Conservation (phyloP, 1,140 invertebrate genomes). For the Drosophila azteca region DNA sequence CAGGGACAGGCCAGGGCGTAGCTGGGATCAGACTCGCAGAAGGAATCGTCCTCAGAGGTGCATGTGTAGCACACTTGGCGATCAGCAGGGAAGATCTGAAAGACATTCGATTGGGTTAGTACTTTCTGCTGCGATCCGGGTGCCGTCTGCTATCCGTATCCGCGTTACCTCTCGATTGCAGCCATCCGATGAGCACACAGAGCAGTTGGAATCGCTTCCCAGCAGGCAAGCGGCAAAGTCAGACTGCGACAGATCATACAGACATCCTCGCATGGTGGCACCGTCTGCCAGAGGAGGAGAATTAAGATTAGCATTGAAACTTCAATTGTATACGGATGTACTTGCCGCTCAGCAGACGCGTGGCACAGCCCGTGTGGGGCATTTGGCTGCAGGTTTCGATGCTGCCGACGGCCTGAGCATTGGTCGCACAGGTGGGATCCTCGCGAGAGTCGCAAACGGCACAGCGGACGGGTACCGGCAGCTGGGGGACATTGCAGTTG, state of each 20-base stretch:
- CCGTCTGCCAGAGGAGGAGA: constrained; percentile 48
- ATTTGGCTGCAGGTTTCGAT: constrained; percentile 56
- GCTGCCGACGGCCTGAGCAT: constrained; percentile 45
- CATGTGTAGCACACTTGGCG: constrained; percentile 71
- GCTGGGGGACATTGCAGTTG: constrained; percentile 60
- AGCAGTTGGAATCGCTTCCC: constrained; percentile 60
- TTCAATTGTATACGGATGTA: not conserved
- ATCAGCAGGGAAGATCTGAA: constrained; percentile 69
- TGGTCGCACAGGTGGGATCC: constrained; percentile 62
- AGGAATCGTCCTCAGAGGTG: constrained; percentile 63
- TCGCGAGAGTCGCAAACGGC: constrained; percentile 68
- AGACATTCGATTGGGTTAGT: not conserved
- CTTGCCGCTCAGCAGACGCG: constrained; percentile 38
- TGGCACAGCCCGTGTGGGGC: constrained; percentile 68
- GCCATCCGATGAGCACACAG: constrained; percentile 54
- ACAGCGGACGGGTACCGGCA: constrained; percentile 47
- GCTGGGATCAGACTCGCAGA: constrained; percentile 63
- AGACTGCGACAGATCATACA: constrained; percentile 55
- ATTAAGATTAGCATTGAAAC: not conserved
- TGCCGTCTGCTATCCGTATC: not conserved
- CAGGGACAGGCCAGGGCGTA: constrained; percentile 42
- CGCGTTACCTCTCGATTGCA: constrained; percentile 69
- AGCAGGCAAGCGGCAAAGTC: constrained; percentile 67
- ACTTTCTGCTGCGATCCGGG: too few species aligned
- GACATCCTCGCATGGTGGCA: constrained; percentile 68